These are phyloP conservation scores for Cantharis rustica DNA, from an alignment of 2,888 invertebrate genomes.

Conservation along the genomic window DNA sequence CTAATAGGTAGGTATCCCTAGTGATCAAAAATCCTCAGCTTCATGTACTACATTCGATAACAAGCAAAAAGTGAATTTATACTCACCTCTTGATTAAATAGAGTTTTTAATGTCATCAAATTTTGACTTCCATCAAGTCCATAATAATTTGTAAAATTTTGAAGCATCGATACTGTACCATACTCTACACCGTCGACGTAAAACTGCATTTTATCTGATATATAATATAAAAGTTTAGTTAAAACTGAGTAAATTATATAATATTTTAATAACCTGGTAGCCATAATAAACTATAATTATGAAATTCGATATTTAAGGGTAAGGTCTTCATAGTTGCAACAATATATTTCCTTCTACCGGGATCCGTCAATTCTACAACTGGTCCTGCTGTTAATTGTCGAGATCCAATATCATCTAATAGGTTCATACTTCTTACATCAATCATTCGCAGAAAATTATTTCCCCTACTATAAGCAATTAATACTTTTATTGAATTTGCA, in stretches of 20 bases:
- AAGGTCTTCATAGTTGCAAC: constrained; percentile 30
- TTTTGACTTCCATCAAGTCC: not conserved
- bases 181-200: constrained; percentile 53
- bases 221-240: not conserved
- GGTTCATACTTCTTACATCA: constrained; percentile 28
- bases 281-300: constrained; percentile 71
- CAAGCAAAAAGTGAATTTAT: too few species aligned
- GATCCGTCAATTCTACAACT: constrained; percentile 50
- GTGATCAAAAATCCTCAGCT: too few species aligned
- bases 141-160: not conserved
- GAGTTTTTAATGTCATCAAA: not conserved
- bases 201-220: constrained; percentile 45
- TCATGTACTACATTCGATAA: too few species aligned
- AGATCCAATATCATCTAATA: constrained; percentile 53
- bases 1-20: too few species aligned
- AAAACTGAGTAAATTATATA: not conserved
- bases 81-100: constrained; percentile 9
- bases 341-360: constrained; percentile 51
- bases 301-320: constrained; percentile 64
- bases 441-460: constrained; percentile 48
- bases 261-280: constrained; percentile 56
- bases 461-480: constrained; percentile 50
- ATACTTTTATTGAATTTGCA: constrained; percentile 36
- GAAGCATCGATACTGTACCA: not conserved
- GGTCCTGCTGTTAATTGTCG: constrained; percentile 61